phyloP scores from a whole-genome alignment of 2,113 vertebrate genomes.

The Corapipo altera region DNA sequence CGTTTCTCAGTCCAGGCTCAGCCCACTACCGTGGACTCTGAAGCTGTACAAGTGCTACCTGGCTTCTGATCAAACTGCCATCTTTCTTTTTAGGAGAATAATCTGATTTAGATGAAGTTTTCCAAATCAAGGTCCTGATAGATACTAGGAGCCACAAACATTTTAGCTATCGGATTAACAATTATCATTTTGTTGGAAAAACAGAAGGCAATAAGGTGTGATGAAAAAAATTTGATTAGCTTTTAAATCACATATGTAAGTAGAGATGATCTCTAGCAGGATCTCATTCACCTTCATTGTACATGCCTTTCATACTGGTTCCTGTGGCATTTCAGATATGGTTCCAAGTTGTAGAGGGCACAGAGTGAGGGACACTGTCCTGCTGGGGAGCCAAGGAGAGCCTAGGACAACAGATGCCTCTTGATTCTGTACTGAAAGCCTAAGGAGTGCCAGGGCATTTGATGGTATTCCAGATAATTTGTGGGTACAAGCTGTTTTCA shows the following conservation, averaged over 20 bases:
- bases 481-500: neutral
- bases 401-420: neutral
- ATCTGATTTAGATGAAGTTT: neutral
- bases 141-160: neutral
- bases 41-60: neutral
- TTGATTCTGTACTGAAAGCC: neutral
- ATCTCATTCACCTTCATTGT: neutral
- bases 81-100: neutral
- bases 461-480: neutral
- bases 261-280: neutral
- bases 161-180: neutral
- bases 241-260: neutral
- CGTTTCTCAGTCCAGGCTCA: neutral
- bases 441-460: neutral
- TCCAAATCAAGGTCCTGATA: neutral
- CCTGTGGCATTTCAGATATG: neutral
- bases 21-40: neutral
- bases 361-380: neutral
- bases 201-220: neutral
- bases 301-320: rapidly evolving
- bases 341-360: neutral
- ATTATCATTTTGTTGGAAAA: neutral
- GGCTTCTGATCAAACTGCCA: neutral
- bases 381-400: neutral
- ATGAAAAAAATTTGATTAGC: neutral